A percentile compares a stretch with the other conserved stretches of the same genome.
Evolutionary conservation across 1,140 invertebrate species (phyloP).

Genomic region (Psix sp.): DNA sequence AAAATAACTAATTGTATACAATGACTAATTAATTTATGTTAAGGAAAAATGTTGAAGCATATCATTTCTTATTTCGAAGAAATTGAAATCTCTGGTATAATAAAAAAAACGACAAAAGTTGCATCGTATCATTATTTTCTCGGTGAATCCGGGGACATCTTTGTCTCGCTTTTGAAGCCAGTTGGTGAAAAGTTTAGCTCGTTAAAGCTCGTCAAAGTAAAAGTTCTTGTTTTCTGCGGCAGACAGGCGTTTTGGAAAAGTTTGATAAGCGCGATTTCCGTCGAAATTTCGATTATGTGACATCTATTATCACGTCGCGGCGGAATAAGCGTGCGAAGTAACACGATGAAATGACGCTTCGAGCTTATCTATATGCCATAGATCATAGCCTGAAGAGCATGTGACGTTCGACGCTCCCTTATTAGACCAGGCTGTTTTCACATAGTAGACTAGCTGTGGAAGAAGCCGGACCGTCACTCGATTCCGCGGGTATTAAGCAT

Average conservation of each 20-base stretch:
- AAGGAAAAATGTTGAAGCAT: too few species aligned
- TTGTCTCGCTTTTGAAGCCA: not conserved
- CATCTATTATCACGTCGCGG: conserved; percentile 18
- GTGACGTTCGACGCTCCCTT: too few species aligned
- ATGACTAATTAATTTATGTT: too few species aligned
- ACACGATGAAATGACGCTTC: conserved; percentile 15
- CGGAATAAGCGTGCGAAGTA: conserved; percentile 20
- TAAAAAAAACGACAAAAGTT: not conserved
- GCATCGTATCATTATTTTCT: conserved; percentile 1
- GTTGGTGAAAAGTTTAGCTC: not conserved
- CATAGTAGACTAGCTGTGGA: too few species aligned
- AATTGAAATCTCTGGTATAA: too few species aligned
- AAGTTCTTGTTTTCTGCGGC: not conserved
- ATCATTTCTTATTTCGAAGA: too few species aligned
- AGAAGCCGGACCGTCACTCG: too few species aligned
- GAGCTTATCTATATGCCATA: too few species aligned
- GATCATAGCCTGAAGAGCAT: too few species aligned
- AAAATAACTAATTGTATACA: too few species aligned
- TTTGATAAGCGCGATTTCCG: conserved; percentile 9
- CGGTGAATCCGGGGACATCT: too few species aligned
- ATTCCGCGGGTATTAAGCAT: not conserved
- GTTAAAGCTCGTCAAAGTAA: not conserved
- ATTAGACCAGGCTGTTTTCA: too few species aligned
- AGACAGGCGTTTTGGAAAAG: not conserved
- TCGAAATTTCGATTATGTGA: conserved; percentile 23